Evolutionary conservation across 2,888 invertebrate species (phyloP).

Genomic region (Tetranychus truncatus): DNA sequence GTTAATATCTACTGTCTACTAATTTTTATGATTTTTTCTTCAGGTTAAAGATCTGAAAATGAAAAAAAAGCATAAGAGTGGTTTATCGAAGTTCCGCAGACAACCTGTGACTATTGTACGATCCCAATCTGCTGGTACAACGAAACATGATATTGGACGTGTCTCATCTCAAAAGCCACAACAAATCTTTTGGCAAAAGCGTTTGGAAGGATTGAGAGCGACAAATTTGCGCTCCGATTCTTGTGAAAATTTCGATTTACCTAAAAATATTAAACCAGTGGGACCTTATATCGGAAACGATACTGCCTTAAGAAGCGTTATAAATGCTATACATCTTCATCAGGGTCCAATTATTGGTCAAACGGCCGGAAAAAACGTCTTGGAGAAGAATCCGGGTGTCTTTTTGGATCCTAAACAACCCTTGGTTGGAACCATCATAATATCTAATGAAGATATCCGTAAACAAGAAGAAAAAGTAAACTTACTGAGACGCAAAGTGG

Average conservation of each 20-base stretch:
- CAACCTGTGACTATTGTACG: constrained; percentile 92
- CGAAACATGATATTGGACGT: too few relatives aligned
- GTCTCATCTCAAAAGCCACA: constrained; percentile 51
- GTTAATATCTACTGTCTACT: too few relatives aligned
- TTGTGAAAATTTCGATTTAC: constrained; percentile 63
- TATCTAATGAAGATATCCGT: constrained; percentile 79
- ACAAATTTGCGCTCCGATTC: constrained; percentile 68
- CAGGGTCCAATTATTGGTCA: constrained; percentile 78
- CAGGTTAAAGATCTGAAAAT: too few relatives aligned
- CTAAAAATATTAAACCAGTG: constrained; percentile 37
- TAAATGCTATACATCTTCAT: constrained; percentile 59
- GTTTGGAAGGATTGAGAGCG: constrained; percentile 56
- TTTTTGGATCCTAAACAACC: constrained; percentile 92
- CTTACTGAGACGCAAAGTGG: background rate
- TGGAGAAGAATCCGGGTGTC: constrained; percentile 65
- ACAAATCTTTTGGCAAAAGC: constrained; percentile 40
- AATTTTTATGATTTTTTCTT: too few relatives aligned
- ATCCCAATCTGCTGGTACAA: too few relatives aligned
- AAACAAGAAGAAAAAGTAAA: constrained; percentile 80
- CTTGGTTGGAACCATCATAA: constrained; percentile 64
- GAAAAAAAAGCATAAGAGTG: too few relatives aligned
- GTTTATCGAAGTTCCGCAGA: constrained; percentile 55
- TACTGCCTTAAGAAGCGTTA: constrained; percentile 54
- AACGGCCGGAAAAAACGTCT: constrained; percentile 43
- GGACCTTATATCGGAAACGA: constrained; percentile 30